These are phyloP conservation scores for Dipodomys merriami DNA, from an alignment of 2,113 vertebrate genomes.

Conservation along the genomic window DNA sequence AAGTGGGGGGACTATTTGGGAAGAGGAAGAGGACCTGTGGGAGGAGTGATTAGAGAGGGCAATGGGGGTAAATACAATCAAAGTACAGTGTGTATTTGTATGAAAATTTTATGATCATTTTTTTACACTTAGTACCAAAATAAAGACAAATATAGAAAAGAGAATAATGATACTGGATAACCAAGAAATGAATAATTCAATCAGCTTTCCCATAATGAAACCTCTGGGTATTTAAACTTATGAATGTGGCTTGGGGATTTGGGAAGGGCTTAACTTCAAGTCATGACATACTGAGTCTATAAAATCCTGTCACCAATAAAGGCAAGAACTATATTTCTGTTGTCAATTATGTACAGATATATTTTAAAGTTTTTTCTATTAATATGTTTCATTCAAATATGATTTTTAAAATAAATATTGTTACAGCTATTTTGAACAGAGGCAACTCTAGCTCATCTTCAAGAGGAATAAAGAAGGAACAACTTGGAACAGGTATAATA, in stretches of 20 bases:
- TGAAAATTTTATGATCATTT: too few relatives aligned
- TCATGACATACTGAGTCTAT: slow-evolving; percentile 9
- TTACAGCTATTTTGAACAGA: slow-evolving; percentile 78
- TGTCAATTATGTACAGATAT: not conserved
- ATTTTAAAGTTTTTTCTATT: slow-evolving; percentile 28
- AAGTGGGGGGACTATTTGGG: too few relatives aligned
- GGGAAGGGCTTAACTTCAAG: not conserved
- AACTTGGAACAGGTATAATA: slow-evolving; percentile 61
- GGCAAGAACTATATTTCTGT: not conserved
- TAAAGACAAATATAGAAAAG: too few relatives aligned
- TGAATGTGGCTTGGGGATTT: not conserved
- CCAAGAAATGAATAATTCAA: not conserved
- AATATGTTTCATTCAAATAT: slow-evolving; percentile 9
- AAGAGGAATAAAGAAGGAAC: slow-evolving; percentile 66
- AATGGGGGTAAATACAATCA: too few relatives aligned
- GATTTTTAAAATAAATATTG: slow-evolving; percentile 38
- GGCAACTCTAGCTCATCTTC: slow-evolving; percentile 64
- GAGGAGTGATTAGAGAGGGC: too few relatives aligned
- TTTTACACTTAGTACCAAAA: too few relatives aligned
- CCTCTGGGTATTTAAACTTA: slow-evolving; percentile 12
- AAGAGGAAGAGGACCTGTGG: too few relatives aligned
- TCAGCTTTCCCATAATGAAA: slow-evolving; percentile 27
- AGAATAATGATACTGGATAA: not conserved
- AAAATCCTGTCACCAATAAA: slow-evolving; percentile 6
- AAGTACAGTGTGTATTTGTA: too few relatives aligned